These are phyloP conservation scores for Sphinx pinastri DNA, from an alignment of 2,888 invertebrate genomes.

Conservation along the genomic window DNA sequence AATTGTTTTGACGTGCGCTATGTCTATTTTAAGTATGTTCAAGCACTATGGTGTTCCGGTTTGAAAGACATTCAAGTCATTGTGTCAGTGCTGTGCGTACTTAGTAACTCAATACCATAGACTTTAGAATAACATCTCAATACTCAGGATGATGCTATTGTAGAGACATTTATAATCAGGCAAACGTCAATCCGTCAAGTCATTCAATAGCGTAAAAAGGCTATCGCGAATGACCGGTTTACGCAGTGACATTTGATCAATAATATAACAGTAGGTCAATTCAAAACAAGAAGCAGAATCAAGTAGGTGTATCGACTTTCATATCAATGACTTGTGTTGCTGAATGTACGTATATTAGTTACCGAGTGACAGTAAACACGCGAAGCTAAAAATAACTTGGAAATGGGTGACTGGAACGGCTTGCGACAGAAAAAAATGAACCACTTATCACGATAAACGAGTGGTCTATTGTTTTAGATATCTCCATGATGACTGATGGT, in stretches of 20 bases:
- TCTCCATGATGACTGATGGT: neutral
- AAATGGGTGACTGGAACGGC: constrained; percentile 57
- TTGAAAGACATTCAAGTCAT: too few species aligned
- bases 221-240: too few species aligned
- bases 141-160: too few species aligned
- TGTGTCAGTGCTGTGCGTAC: too few species aligned
- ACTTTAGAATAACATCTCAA: too few species aligned
- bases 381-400: constrained; percentile 51
- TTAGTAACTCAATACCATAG: too few species aligned
- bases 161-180: too few species aligned
- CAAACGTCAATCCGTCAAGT: too few species aligned
- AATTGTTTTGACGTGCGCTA: too few species aligned
- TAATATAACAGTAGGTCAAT: neutral
- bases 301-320: neutral
- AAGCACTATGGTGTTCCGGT: too few species aligned
- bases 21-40: too few species aligned
- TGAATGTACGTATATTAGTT: constrained; percentile 32
- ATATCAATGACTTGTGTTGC: constrained; percentile 17
- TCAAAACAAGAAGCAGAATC: neutral
- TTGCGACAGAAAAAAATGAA: constrained; percentile 26
- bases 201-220: too few species aligned
- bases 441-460: constrained; percentile 18
- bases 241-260: neutral
- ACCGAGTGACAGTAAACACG: constrained; percentile 52
- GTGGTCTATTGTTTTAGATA: constrained; percentile 13